phyloP scores from a whole-genome alignment of 2,888 invertebrate genomes.

The Chrysolina haemoptera region DNA sequence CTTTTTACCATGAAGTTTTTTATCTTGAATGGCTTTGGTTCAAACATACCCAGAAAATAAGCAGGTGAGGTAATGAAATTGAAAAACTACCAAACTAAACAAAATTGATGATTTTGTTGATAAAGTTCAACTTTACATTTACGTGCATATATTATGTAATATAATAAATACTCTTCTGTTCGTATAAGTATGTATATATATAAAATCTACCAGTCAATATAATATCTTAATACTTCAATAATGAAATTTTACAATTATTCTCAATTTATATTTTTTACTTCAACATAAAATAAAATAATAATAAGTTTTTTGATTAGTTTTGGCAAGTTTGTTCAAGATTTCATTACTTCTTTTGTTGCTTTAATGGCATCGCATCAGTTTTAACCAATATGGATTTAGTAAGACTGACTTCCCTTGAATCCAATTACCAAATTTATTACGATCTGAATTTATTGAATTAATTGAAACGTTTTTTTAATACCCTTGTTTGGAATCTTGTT shows the following conservation, averaged over 20 bases:
- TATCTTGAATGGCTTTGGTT: background rate
- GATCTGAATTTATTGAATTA: background rate
- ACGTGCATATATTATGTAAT: no score
- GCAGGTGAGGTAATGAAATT: background rate
- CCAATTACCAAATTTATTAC: background rate
- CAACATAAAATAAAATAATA: background rate
- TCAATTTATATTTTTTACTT: no score
- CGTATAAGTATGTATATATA: no score
- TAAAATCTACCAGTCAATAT: no score
- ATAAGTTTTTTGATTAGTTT: background rate
- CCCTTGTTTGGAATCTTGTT: background rate
- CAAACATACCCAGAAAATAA: background rate
- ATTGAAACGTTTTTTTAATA: background rate
- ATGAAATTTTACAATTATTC: no score
- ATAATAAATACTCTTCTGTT: no score
- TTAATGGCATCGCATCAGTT: background rate
- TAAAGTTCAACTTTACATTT: no score
- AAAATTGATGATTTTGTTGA: background rate
- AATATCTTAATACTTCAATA: no score
- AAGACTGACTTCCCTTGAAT: background rate
- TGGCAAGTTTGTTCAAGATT: background rate
- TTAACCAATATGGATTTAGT: background rate
- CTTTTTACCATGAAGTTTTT: background rate
- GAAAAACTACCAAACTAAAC: background rate
- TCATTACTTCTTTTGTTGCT: constrained; percentile 1